phyloP scores from a whole-genome alignment of 2,888 invertebrate genomes.

The Torymus aiolomorphi region DNA sequence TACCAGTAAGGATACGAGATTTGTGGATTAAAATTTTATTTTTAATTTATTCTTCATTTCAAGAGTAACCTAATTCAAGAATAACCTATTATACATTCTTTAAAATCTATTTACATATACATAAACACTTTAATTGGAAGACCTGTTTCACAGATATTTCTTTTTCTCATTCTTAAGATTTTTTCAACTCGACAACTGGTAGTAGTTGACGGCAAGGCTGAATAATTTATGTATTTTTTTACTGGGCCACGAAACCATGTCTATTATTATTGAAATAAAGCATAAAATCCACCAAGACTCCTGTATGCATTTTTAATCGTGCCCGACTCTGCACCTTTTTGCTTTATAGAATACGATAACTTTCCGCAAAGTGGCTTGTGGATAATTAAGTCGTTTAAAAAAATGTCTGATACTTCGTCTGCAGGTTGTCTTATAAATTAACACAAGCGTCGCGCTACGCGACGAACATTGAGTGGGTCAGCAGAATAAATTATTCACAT shows the following conservation, averaged over 20 bases:
- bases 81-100: too few species aligned
- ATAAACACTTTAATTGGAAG: conserved; percentile 23
- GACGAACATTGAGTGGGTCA: conserved; percentile 5
- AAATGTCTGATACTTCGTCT: conserved; percentile 31
- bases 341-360: conserved; percentile 24
- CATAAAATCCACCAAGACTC: conserved; percentile 44
- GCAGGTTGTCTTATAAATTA: conserved; percentile 45
- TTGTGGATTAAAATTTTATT: too few species aligned
- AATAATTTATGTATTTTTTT: conserved; percentile 48
- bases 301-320: conserved; percentile 47
- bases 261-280: conserved; percentile 34
- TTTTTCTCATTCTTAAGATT: conserved; percentile 27
- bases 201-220: conserved; percentile 30
- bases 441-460: not conserved
- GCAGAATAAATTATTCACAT: conserved; percentile 16
- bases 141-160: conserved; percentile 8
- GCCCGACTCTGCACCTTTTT: conserved; percentile 11
- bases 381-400: conserved; percentile 48
- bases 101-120: too few species aligned
- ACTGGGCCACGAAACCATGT: conserved; percentile 32
- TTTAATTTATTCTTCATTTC: too few species aligned
- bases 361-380: conserved; percentile 5
- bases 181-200: conserved; percentile 39
- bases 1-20: too few species aligned
- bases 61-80: too few species aligned